Percentiles rank a stretch among this genome's conserved stretches.
Conservation (phyloP, 2,113 vertebrate genomes). For the Orycteropus afer region DNA sequence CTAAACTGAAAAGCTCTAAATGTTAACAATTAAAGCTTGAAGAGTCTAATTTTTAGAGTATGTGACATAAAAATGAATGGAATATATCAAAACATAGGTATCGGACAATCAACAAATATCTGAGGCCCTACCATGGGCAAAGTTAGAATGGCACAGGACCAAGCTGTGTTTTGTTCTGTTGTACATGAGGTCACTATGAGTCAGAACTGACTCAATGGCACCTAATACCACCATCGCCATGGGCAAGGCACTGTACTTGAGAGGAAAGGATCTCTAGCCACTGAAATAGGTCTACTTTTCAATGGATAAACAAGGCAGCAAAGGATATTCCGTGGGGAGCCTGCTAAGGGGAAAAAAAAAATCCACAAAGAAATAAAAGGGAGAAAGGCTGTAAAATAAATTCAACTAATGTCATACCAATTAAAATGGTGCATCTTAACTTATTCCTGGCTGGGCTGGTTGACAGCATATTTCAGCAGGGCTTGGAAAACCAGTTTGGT, state of each 20-base stretch:
- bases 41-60: constrained; percentile 4
- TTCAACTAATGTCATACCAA: constrained; percentile 13
- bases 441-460: constrained; percentile 41
- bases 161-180: neutral
- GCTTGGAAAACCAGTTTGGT: constrained; percentile 78
- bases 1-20: neutral
- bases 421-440: constrained; percentile 61
- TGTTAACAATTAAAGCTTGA: constrained; percentile 49
- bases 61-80: constrained; percentile 44
- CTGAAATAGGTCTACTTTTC: constrained; percentile 58
- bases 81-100: constrained; percentile 46
- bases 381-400: neutral
- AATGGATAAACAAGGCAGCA: constrained; percentile 48
- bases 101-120: constrained; percentile 59
- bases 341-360: constrained; percentile 50
- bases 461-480: constrained; percentile 61
- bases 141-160: neutral
- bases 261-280: constrained; percentile 13
- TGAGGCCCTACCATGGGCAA: constrained; percentile 48
- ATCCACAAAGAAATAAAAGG: constrained; percentile 45
- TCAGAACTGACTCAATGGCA: too few species aligned
- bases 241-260: constrained; percentile 53
- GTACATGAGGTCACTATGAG: neutral
- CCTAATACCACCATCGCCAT: neutral
- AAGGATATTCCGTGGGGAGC: constrained; percentile 49